These are phyloP conservation scores for Theretra japonica DNA, from an alignment of 2,888 invertebrate genomes.

Conservation along the genomic window DNA sequence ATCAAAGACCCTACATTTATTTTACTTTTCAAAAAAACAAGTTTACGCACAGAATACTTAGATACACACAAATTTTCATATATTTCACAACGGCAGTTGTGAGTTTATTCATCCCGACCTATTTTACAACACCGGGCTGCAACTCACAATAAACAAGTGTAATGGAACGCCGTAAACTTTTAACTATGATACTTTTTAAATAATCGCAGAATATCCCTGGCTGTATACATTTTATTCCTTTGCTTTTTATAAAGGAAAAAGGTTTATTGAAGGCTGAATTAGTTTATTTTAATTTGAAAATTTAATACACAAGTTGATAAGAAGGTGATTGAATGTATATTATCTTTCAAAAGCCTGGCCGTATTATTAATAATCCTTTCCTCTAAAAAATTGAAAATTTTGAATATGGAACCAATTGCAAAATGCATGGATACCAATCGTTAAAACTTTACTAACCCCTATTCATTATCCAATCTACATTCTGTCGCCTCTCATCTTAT, in stretches of 20 bases:
- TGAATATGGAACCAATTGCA: too few species aligned
- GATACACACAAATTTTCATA: constrained; percentile 42
- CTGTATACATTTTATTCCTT: constrained; percentile 26
- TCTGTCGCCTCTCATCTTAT: neutral
- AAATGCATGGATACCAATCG: too few species aligned
- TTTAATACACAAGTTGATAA: too few species aligned
- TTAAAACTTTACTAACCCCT: too few species aligned
- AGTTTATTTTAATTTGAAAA: too few species aligned
- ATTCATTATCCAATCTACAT: neutral
- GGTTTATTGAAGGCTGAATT: neutral
- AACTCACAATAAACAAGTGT: constrained; percentile 23
- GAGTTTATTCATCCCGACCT: constrained; percentile 13
- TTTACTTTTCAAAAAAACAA: too few species aligned
- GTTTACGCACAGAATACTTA: neutral
- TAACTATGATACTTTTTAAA: constrained; percentile 25
- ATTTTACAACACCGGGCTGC: constrained; percentile 8
- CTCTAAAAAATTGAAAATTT: too few species aligned
- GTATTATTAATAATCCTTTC: too few species aligned
- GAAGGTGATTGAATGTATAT: too few species aligned
- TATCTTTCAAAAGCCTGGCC: too few species aligned
- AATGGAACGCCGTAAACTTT: constrained; percentile 18
- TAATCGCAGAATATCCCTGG: neutral
- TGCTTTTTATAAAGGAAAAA: neutral
- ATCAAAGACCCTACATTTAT: too few species aligned
- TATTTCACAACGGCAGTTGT: constrained; percentile 35